Evolutionary conservation across 2,113 vertebrate species (phyloP), one percentile per base, ranked within the genome.

Genomic region (Sinocyclocheilus rhinocerous): DNA sequence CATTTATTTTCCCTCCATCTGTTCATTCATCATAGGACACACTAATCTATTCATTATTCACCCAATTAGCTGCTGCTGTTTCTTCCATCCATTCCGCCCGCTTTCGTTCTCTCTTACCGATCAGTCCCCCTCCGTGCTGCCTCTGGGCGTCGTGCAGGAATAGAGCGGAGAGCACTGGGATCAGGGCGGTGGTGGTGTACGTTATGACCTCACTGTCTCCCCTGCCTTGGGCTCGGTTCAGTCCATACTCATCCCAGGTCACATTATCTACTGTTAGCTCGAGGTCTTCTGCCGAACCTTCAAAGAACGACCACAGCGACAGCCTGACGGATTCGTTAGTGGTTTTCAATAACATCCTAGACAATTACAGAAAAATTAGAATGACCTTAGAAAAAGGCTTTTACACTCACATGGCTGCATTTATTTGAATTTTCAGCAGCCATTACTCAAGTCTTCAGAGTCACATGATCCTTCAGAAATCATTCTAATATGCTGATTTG

Each of bases 71-170:
- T 33, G 42, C 45, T 75, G 24, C 52, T 33, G 52, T 39, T 73
- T 59, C 77, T 39, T 61, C 2, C 48, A 72, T 33, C 9, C 13
- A 20, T 80, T 81, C 36, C 0, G 0, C 78, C 26, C 57, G 15
- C 13, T 61, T n/a, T 39, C 4, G 0, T 42, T 59, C 6, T 42
- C 24, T 11, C 96, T 70, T 95, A 99, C 97, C 89, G 89, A 99
- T 96, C 77, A 99, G 91, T 91, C 97, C 96, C 87, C 93, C 94
- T 75, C 97, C 96, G 84, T 95, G 95, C 70, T 96, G 96, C 86
- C 97, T 96, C 84, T 94, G 96, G 84, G 94, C 95, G 67, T 97
- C 94, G 87, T 99, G 97, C 84, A 96, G 96, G 91, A 98, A 98
- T 29, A 99, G 91, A 1, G 97, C 97, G 0, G 97, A 97, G 55